A percentile compares a stretch with the other conserved stretches of the same genome.
Evolutionary conservation across 2,888 invertebrate species (phyloP).

Genomic region (Aelia acuminata): DNA sequence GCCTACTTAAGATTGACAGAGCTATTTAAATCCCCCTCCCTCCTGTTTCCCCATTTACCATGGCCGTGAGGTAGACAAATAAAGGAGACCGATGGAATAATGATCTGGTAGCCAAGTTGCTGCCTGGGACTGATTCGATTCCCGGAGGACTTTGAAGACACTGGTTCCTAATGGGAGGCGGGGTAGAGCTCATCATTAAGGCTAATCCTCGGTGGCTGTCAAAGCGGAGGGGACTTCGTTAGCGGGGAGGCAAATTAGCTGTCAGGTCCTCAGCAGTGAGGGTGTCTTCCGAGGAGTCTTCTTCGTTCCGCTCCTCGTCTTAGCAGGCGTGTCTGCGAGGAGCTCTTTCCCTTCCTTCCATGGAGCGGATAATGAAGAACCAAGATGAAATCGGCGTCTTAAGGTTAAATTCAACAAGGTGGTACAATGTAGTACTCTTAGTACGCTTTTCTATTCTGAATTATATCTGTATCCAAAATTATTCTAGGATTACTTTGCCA

Average conservation of each 20-base stretch:
- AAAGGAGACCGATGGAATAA: background rate
- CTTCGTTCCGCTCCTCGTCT: background rate
- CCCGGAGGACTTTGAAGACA: constrained; percentile 30
- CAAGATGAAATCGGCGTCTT: background rate
- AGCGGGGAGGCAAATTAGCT: constrained; percentile 55
- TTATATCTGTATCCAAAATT: too few relatives aligned
- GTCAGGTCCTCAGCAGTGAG: constrained; percentile 50
- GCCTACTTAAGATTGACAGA: background rate
- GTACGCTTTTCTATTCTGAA: too few relatives aligned
- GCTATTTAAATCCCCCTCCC: background rate
- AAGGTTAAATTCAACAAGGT: too few relatives aligned
- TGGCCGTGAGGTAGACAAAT: constrained; percentile 24
- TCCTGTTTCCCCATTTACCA: background rate
- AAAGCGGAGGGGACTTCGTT: constrained; percentile 53
- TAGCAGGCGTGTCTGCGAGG: background rate
- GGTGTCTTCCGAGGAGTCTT: background rate
- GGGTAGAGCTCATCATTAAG: constrained; percentile 34
- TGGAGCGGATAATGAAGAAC: background rate
- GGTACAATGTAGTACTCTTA: too few relatives aligned
- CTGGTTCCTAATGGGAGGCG: background rate
- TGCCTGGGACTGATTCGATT: constrained; percentile 37
- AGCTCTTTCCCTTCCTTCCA: background rate
- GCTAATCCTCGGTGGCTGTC: constrained; percentile 52
- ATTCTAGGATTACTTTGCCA: too few relatives aligned
- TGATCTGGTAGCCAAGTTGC: constrained; percentile 6